A percentile compares a stretch with the other conserved stretches of the same genome.
Evolutionary conservation across 2,113 vertebrate genomes (phyloP).

Genomic region (Heptranchias perlo): DNA sequence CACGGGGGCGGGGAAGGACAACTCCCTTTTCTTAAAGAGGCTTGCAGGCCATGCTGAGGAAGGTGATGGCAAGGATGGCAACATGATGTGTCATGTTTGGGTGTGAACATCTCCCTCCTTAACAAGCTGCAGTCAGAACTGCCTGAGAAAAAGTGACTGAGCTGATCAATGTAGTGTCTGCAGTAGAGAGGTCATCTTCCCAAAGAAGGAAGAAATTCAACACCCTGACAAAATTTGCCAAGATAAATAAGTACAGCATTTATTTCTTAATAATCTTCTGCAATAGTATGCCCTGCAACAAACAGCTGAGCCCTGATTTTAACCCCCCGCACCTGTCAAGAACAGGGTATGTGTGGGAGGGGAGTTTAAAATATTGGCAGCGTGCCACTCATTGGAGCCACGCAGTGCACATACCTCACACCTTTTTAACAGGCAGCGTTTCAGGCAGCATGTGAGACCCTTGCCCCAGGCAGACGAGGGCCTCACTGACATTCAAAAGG

Average conservation of each 20-base stretch:
- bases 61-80: neutral
- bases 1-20: neutral
- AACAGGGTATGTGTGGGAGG: too few relatives aligned
- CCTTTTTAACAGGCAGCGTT: too few relatives aligned
- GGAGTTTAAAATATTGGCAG: too few relatives aligned
- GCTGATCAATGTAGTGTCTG: neutral
- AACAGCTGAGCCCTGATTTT: neutral
- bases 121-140: neutral
- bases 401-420: too few relatives aligned
- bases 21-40: neutral
- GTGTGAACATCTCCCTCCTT: neutral
- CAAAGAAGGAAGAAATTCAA: neutral
- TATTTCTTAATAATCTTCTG: neutral
- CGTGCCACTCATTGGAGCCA: too few relatives aligned
- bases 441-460: neutral
- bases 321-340: too few relatives aligned
- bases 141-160: neutral
- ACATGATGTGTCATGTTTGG: neutral
- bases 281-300: neutral
- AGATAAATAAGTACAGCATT: neutral
- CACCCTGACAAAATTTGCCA: neutral
- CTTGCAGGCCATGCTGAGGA: neutral
- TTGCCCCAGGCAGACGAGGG: too few relatives aligned
- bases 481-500: too few relatives aligned
- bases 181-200: neutral